Percentiles rank a stretch among this genome's conserved stretches.
Evolutionary conservation across 2,797 vertebrate species (phyloP).

Genomic region (Monodelphis domestica): DNA sequence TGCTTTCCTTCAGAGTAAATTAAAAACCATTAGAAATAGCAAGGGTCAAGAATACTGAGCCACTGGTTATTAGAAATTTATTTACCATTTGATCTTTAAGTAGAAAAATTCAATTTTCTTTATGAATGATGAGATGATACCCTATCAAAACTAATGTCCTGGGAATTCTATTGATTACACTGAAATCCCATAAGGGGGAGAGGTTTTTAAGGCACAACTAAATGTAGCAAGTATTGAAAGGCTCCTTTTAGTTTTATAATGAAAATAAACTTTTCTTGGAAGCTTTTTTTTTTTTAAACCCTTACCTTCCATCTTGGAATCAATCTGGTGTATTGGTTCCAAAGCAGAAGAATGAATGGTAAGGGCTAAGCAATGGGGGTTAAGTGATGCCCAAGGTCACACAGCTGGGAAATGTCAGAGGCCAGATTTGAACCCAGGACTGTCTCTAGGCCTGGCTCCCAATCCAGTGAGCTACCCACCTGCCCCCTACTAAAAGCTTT

Average conservation of each 20-base stretch:
- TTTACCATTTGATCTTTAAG: constrained; percentile 63
- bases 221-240: not conserved
- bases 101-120: constrained; percentile 37
- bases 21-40: constrained; percentile 46
- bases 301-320: too few relatives aligned
- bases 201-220: constrained; percentile 24
- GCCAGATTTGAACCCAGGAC: too few relatives aligned
- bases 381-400: too few relatives aligned
- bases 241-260: not conserved
- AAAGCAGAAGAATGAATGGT: too few relatives aligned
- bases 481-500: not conserved
- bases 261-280: not conserved
- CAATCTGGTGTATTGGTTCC: too few relatives aligned
- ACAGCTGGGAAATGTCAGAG: too few relatives aligned
- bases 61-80: constrained; percentile 65
- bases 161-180: constrained; percentile 43
- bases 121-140: constrained; percentile 43
- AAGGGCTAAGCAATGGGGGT: too few relatives aligned
- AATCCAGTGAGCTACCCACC: too few relatives aligned
- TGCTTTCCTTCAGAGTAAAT: constrained; percentile 50
- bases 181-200: constrained; percentile 22
- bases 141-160: constrained; percentile 19
- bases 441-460: too few relatives aligned
- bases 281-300: too few relatives aligned
- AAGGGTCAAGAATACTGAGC: constrained; percentile 51